Evolutionary conservation across 2,113 vertebrate species (phyloP), one percentile per base, ranked within the genome.

Genomic region (Coptodon rendalli): DNA sequence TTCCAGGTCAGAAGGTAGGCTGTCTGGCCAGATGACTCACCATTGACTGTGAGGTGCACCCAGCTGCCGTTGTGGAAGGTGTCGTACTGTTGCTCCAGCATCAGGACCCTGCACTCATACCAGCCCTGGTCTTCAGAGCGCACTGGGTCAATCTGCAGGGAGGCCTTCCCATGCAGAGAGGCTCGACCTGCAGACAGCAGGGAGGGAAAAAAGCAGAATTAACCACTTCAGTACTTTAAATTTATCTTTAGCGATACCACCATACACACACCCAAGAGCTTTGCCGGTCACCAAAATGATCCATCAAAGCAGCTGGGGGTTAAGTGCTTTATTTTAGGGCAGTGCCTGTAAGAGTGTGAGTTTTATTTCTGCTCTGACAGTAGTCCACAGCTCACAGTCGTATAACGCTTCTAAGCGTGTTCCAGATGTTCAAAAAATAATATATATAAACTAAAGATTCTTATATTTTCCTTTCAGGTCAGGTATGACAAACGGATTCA

Each of bases 41-140:
- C 98, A 0, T 99, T 98, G 95, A 99, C 98, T 17, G 99, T 99
- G 94, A 99, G 98, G 90, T 99, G 98, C 86, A 99, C 98, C 98
- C 99, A 99, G 97, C 98, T 99, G 97, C 99, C 99, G 2, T 99
- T 99, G 96, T 99, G 98, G 96, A 99, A 99, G 96, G 98, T 98
- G 96, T 99, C 98, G 89, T 97, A 98, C 95, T 99, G 98, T 94
- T 99, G 98, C 94, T 99, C 98, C 97, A 99, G 95, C 96, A 97
- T 99, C 95, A 99, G 98, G 88, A 99, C 98, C 96, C 98, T 97
- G 96, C 98, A 99, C 94, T 99, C 98, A 48, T 99, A 99, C 98
- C 98, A 99, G 96, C 98, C 98, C 96, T 99, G 98, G 97, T 99
- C 98, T 92, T 99, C 98, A 0, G 98, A 98, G 95, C 98, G 98